phyloP scores from a whole-genome alignment of 2,113 vertebrate genomes.

The Paracanthobrama guichenoti region DNA sequence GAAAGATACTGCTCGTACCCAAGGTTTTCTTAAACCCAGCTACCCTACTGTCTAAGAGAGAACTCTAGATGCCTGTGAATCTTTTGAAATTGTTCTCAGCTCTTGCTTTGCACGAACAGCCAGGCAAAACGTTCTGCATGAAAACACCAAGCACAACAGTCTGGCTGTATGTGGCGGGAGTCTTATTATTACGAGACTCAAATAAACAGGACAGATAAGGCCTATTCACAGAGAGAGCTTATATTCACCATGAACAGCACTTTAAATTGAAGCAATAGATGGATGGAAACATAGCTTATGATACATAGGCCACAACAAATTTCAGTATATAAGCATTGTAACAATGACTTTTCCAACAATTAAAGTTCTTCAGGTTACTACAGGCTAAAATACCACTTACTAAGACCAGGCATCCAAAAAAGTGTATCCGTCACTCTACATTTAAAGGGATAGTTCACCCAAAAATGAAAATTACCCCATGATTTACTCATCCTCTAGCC shows the following conservation, averaged over 20 bases:
- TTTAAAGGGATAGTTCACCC: neutral
- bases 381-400: neutral
- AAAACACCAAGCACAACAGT: neutral
- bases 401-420: neutral
- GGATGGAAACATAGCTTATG: no score
- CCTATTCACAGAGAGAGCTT: neutral
- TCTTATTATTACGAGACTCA: neutral
- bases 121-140: neutral
- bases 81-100: slow-evolving; percentile 24
- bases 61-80: neutral
- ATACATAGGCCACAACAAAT: neutral
- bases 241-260: no score
- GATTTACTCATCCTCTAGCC: no score
- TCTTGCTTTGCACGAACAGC: neutral
- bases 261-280: neutral
- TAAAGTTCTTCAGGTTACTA: neutral
- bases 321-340: neutral
- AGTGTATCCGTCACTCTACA: neutral
- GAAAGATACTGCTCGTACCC: neutral
- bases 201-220: neutral
- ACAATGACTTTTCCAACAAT: neutral
- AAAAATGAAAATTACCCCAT: no score
- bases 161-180: neutral
- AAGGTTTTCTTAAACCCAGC: slow-evolving; percentile 14
- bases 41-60: neutral